Conservation (phyloP, 2,113 vertebrate species). For the Eptatretus burgeri region DNA sequence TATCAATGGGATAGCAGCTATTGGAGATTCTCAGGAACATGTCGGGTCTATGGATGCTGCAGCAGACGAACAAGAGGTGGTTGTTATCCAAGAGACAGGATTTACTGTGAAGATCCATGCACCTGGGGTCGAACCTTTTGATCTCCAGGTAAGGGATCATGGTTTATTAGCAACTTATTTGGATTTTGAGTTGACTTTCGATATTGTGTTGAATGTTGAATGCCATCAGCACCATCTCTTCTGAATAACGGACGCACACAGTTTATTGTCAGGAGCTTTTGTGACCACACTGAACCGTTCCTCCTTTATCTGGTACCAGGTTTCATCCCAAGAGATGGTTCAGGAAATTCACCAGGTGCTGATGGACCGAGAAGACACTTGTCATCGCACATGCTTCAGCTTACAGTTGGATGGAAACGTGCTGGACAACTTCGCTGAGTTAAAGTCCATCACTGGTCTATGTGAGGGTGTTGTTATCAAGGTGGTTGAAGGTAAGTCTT, state of each 20-base stretch:
- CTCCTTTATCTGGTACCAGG: constrained; percentile 18
- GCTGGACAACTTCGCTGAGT: constrained; percentile 83
- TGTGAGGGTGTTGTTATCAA: constrained; percentile 73
- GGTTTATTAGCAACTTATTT: no score
- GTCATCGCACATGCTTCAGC: constrained; percentile 90
- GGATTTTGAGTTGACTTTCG: no score
- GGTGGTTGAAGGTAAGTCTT: constrained; percentile 61
- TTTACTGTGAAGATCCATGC: constrained; percentile 86
- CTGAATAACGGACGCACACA: no score
- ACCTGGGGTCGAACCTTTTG: constrained; percentile 59
- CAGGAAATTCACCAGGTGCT: constrained; percentile 95
- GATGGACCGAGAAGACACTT: constrained; percentile 90
- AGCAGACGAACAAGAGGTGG: no score
- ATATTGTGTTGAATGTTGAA: no score
- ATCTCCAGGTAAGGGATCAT: constrained; percentile 37
- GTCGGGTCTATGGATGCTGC: no score
- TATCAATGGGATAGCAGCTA: no score
- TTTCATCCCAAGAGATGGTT: constrained; percentile 95
- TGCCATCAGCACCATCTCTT: no score
- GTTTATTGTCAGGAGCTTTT: no score
- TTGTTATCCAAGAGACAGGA: no score
- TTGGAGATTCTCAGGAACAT: no score
- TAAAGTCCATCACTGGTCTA: constrained; percentile 79
- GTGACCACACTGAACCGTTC: no score
- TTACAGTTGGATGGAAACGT: constrained; percentile 84